Percentiles rank a stretch among this genome's conserved stretches.
Evolutionary conservation across 1,140 invertebrate species (phyloP).

Genomic region (Mycetomoellerius zeteki): DNA sequence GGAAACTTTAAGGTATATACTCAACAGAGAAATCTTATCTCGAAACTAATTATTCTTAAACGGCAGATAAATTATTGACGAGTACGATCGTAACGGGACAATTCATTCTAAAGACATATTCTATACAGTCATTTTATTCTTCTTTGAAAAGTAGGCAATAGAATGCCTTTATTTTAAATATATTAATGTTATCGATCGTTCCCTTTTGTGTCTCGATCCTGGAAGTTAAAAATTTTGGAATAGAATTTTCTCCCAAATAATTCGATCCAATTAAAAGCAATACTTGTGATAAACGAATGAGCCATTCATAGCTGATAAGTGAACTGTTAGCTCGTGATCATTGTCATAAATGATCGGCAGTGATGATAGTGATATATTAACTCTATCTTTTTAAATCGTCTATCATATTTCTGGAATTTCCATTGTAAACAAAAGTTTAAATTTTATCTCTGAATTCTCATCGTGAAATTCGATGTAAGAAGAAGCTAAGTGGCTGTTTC

Average conservation of each 20-base stretch:
- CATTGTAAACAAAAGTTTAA: background rate
- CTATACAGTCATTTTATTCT: too few relatives aligned
- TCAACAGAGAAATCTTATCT: too few relatives aligned
- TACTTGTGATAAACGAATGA: background rate
- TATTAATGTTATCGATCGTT: background rate
- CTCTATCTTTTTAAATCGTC: background rate
- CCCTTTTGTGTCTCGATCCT: background rate
- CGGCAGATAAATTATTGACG: background rate
- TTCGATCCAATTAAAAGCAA: background rate
- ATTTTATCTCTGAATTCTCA: background rate
- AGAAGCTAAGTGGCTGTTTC: background rate
- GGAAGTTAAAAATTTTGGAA: background rate
- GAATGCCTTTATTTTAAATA: background rate
- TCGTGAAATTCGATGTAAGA: background rate
- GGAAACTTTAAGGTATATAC: slow-evolving; percentile 14
- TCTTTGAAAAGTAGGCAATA: background rate
- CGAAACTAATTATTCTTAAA: too few relatives aligned
- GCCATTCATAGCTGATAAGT: background rate
- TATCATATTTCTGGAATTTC: background rate
- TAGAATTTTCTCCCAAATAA: background rate
- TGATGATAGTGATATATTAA: background rate
- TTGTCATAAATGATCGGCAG: too few relatives aligned
- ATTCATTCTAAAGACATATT: background rate
- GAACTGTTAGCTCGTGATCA: background rate
- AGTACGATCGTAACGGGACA: background rate